These are phyloP conservation scores for Caenorhabditis sinica DNA, from an alignment of 2,888 invertebrate species.

Conservation along the genomic window DNA sequence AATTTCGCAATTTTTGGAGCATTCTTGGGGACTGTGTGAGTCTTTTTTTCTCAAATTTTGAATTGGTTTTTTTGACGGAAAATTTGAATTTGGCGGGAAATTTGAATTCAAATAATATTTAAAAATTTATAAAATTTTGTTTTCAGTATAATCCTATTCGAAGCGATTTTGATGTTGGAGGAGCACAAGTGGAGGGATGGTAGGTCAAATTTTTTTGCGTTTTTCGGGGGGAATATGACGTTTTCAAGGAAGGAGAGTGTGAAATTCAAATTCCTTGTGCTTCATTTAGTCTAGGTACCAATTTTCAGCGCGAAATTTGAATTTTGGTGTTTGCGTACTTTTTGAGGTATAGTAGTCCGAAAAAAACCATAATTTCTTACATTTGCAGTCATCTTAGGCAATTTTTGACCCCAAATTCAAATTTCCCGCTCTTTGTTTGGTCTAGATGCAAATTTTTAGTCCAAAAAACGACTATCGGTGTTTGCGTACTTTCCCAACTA, in stretches of 20 bases:
- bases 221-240: neutral
- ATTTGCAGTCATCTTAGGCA: neutral
- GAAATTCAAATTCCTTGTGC: neutral
- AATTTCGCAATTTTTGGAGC: conserved; percentile 43
- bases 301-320: neutral
- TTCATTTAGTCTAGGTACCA: neutral
- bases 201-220: conserved; percentile 4
- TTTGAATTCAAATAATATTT: neutral
- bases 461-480: neutral
- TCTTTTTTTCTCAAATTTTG: too few relatives aligned
- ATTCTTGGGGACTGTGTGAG: conserved; percentile 49
- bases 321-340: conserved; percentile 8
- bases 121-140: conserved; percentile 15
- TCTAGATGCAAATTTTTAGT: neutral
- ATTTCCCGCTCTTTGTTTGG: too few relatives aligned
- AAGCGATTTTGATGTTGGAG: conserved; percentile 60
- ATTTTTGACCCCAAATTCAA: neutral
- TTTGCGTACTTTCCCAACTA: neutral
- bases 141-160: conserved; percentile 48
- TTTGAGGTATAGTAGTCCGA: neutral
- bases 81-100: neutral
- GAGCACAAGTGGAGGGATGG: conserved; percentile 57
- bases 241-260: neutral
- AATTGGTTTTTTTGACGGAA: too few relatives aligned
- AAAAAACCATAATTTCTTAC: neutral